A percentile compares a stretch with the other conserved stretches of the same genome.
Conservation (phyloP, 2,797 vertebrate species). For the Emydoidea blandingii region DNA sequence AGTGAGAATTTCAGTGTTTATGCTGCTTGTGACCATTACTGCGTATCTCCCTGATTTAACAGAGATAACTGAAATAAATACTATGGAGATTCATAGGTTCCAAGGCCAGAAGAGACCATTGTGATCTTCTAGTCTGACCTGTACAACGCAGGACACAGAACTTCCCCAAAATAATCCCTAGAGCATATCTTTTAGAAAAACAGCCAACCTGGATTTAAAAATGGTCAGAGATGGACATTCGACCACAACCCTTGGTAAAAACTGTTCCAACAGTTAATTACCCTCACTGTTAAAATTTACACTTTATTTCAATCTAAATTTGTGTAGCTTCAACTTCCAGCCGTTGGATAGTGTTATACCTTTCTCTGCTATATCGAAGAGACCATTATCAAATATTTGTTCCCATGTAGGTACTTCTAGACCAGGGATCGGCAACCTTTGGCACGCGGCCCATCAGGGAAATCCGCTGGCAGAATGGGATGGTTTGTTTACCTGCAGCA, state of each 20-base stretch:
- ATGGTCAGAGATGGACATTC: not conserved
- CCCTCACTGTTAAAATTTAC: not conserved
- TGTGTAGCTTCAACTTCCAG: not conserved
- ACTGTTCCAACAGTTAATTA: not conserved
- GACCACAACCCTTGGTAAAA: not conserved
- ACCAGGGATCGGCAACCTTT: no score
- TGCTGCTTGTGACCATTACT: not conserved
- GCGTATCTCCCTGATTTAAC: not conserved
- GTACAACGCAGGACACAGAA: not conserved
- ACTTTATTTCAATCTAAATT: not conserved
- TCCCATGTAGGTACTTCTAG: not conserved
- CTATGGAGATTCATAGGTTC: not conserved
- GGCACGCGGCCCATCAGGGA: no score
- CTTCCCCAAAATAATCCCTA: not conserved
- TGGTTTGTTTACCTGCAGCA: no score
- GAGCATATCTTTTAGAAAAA: not conserved
- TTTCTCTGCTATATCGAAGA: not conserved
- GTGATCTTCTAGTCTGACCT: not conserved
- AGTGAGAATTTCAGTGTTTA: not conserved
- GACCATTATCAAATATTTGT: not conserved
- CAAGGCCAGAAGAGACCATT: not conserved
- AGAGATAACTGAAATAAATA: not conserved
- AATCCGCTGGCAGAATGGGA: no score
- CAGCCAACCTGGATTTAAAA: not conserved
- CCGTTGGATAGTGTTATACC: not conserved